phyloP scores from a whole-genome alignment of 2,113 vertebrate genomes.

The Noctilio leporinus region DNA sequence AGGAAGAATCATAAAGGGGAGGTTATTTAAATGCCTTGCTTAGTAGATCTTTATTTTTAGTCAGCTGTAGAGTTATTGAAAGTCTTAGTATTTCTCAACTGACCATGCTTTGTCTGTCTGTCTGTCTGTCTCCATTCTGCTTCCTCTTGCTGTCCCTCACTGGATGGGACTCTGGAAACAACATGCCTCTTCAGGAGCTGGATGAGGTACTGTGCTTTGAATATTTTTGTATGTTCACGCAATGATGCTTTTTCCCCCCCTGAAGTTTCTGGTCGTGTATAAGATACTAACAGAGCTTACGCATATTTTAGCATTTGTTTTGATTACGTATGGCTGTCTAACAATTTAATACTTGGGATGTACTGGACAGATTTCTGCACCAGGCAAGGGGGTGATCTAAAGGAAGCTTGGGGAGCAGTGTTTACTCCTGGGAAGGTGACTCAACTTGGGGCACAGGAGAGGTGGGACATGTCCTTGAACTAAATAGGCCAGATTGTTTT shows the following conservation, averaged over 20 bases:
- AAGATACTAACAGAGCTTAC: not conserved
- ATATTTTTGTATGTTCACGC: constrained; percentile 35
- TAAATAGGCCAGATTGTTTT: too few relatives aligned
- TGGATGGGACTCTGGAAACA: constrained; percentile 87
- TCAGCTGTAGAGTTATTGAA: constrained; percentile 39
- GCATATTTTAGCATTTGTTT: not conserved
- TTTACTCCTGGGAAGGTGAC: not conserved
- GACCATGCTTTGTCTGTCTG: constrained; percentile 71
- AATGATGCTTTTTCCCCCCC: not conserved
- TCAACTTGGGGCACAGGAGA: not conserved
- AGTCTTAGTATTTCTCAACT: constrained; percentile 70
- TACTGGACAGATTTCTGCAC: not conserved
- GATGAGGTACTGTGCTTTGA: constrained; percentile 92
- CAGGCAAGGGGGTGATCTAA: not conserved
- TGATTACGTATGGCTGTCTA: not conserved
- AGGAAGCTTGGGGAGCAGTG: not conserved
- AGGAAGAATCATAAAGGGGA: not conserved
- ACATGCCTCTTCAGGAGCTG: constrained; percentile 93
- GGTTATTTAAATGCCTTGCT: not conserved
- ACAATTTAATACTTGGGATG: not conserved
- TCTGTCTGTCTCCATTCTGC: constrained; percentile 75
- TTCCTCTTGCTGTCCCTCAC: constrained; percentile 78
- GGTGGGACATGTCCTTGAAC: not conserved
- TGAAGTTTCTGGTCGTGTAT: not conserved
- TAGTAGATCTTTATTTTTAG: constrained; percentile 31